phyloP scores from a whole-genome alignment of 2,113 vertebrate species.

The Caranx melampygus region DNA sequence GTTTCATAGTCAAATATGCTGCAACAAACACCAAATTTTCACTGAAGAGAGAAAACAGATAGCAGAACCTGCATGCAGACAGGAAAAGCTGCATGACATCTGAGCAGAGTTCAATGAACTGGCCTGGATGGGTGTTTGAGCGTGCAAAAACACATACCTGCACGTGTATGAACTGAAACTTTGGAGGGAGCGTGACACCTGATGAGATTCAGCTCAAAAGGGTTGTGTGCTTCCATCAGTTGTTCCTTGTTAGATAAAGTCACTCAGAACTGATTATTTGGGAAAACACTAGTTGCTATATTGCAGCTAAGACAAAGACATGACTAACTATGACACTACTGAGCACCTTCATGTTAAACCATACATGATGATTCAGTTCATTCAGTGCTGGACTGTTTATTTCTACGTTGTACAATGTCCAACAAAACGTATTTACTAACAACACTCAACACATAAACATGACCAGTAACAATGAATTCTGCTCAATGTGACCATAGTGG shows the following conservation, averaged over 20 bases:
- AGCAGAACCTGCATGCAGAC: conserved; percentile 27
- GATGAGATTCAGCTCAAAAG: conserved; percentile 20
- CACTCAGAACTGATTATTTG: background rate
- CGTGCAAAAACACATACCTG: background rate
- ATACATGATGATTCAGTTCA: background rate
- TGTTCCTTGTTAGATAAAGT: conserved; percentile 11
- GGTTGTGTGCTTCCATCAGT: conserved; percentile 38
- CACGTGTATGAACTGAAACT: conserved; percentile 1
- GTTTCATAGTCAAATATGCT: conserved; percentile 21
- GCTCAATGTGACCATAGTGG: conserved; percentile 64
- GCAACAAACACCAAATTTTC: conserved; percentile 32
- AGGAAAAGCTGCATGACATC: conserved; percentile 47
- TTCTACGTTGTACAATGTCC: conserved; percentile 9
- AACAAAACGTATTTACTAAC: background rate
- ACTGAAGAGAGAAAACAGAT: conserved; percentile 34
- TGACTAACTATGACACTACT: conserved; percentile 3
- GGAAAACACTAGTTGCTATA: background rate
- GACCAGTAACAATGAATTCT: conserved; percentile 59
- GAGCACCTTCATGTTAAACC: conserved; percentile 57
- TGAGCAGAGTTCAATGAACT: conserved; percentile 61
- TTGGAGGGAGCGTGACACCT: conserved; percentile 15
- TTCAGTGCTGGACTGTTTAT: conserved; percentile 10
- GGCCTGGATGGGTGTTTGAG: conserved; percentile 11
- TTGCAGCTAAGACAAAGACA: conserved; percentile 18
- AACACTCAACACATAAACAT: conserved; percentile 41